Conservation (phyloP, 2,888 invertebrate genomes). For the Eupithecia exiguata region DNA sequence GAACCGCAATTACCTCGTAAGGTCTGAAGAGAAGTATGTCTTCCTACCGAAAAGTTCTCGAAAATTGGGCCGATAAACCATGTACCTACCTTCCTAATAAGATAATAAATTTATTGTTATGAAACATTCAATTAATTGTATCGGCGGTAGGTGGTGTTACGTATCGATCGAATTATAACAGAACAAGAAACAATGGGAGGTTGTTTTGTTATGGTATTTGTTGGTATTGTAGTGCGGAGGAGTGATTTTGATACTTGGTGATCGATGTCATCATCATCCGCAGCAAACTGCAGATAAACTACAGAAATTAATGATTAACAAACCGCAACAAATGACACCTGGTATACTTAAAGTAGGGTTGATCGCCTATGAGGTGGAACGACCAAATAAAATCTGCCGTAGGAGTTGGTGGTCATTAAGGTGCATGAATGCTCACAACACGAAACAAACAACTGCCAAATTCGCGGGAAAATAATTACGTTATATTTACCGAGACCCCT, state of each 20-base stretch:
- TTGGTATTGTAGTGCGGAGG: slow-evolving; percentile 14
- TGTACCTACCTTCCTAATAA: too few relatives aligned
- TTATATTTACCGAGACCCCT: too few relatives aligned
- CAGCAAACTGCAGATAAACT: neutral
- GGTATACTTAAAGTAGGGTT: too few relatives aligned
- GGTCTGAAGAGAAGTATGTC: too few relatives aligned
- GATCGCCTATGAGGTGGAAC: too few relatives aligned
- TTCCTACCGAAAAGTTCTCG: neutral
- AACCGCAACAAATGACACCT: neutral
- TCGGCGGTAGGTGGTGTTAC: slow-evolving; percentile 11
- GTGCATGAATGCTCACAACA: too few relatives aligned
- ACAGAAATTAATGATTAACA: neutral
- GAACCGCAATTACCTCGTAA: too few relatives aligned
- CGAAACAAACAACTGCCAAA: too few relatives aligned
- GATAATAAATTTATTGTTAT: slow-evolving; percentile 29
- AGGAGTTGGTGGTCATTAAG: too few relatives aligned
- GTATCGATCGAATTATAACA: slow-evolving; percentile 20
- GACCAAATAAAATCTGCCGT: too few relatives aligned
- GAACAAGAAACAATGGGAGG: slow-evolving; percentile 42
- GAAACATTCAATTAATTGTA: slow-evolving; percentile 27
- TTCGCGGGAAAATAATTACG: too few relatives aligned
- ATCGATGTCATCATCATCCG: neutral
- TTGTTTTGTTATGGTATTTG: slow-evolving; percentile 33
- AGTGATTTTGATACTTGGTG: slow-evolving; percentile 40
- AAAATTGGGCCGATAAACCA: neutral